Conservation (phyloP, 2,113 vertebrate genomes). For the Corythoichthys intestinalis region DNA sequence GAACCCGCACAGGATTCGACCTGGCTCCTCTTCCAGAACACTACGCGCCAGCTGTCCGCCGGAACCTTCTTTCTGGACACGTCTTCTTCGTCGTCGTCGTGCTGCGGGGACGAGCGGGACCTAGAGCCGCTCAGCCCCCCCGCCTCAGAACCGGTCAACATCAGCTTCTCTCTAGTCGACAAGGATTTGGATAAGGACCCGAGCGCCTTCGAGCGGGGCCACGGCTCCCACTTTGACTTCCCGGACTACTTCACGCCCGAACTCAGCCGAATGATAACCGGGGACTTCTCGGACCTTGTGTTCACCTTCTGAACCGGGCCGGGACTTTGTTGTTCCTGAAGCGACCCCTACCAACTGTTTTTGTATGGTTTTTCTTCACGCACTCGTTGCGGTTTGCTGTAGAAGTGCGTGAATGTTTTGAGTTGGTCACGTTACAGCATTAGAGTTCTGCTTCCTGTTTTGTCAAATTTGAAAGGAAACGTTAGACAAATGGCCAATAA, state of each 20-base stretch:
- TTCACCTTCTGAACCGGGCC: slow-evolving; percentile 83
- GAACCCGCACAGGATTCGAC: slow-evolving; percentile 75
- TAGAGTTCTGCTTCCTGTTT: neutral
- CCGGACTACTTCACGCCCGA: slow-evolving; percentile 94
- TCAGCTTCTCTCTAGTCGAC: slow-evolving; percentile 88
- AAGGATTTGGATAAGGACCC: slow-evolving; percentile 91
- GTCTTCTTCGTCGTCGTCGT: slow-evolving; percentile 78
- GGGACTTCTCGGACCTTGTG: slow-evolving; percentile 91
- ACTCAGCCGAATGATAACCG: slow-evolving; percentile 94
- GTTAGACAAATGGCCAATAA: neutral
- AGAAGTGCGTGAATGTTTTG: neutral
- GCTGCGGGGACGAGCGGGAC: slow-evolving; percentile 80
- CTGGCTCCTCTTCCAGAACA: slow-evolving; percentile 89
- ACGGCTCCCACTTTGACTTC: slow-evolving; percentile 94
- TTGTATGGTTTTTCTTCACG: neutral
- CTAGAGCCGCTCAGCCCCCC: slow-evolving; percentile 78
- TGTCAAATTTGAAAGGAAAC: neutral
- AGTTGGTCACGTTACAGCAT: neutral
- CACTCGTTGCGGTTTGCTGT: neutral
- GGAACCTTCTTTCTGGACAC: slow-evolving; percentile 74
- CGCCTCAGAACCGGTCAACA: slow-evolving; percentile 69
- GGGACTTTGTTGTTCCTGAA: neutral
- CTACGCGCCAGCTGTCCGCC: slow-evolving; percentile 79
- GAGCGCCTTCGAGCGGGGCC: slow-evolving; percentile 84
- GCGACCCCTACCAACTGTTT: neutral